phyloP scores from a whole-genome alignment of 2,888 invertebrate species.

The Dexiosoma caninum region DNA sequence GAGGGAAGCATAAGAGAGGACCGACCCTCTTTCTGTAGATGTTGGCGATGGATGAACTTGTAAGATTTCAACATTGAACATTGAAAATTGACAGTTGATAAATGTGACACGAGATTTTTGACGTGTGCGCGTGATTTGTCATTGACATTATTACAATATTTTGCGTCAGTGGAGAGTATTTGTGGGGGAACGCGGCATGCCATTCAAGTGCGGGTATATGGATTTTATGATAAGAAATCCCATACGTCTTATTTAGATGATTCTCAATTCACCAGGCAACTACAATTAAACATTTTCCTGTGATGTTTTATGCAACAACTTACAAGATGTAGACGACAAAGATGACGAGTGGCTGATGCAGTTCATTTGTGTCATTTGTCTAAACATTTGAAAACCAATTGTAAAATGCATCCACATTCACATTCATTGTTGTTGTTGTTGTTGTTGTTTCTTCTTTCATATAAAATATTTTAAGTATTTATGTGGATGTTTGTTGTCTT shows the following conservation, averaged over 20 bases:
- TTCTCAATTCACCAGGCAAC: slow-evolving; percentile 31
- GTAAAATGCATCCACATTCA: slow-evolving; percentile 23
- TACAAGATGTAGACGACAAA: slow-evolving; percentile 28
- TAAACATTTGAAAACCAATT: slow-evolving; percentile 65
- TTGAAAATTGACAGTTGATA: slow-evolving; percentile 72
- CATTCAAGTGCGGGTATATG: background rate
- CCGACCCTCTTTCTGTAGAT: slow-evolving; percentile 36
- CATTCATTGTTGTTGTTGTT: background rate
- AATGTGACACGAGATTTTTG: slow-evolving; percentile 75
- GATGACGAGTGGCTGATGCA: slow-evolving; percentile 63
- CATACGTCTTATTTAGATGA: slow-evolving; percentile 21
- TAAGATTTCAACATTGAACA: slow-evolving; percentile 60
- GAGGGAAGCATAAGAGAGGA: background rate
- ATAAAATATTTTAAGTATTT: no score
- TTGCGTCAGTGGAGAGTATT: slow-evolving; percentile 46
- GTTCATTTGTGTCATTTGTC: slow-evolving; percentile 72
- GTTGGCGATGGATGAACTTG: slow-evolving; percentile 48
- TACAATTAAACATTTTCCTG: slow-evolving; percentile 13
- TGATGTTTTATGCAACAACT: slow-evolving; percentile 28
- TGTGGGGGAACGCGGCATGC: slow-evolving; percentile 1
- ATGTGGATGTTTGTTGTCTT: slow-evolving; percentile 22
- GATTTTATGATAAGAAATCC: slow-evolving; percentile 40
- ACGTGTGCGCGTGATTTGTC: slow-evolving; percentile 76
- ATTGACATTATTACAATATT: slow-evolving; percentile 74
- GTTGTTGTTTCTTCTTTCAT: background rate